Percentiles rank a stretch among this genome's conserved stretches.
phyloP scores from a whole-genome alignment of 2,797 vertebrate genomes.

The Novumbra hubbsi region DNA sequence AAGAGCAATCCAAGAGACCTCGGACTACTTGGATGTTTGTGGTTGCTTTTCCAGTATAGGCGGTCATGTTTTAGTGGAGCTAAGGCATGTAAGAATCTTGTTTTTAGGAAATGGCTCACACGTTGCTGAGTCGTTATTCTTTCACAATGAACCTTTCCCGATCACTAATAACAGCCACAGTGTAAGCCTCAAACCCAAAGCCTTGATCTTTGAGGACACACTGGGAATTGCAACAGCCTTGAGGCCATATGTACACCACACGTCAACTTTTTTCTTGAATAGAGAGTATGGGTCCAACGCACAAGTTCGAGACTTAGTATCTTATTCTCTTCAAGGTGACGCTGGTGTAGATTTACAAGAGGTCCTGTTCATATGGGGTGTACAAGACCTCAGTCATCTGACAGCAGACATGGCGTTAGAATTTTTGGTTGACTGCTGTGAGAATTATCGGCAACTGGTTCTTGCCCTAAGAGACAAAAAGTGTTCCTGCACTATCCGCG shows the following conservation, averaged over 20 bases:
- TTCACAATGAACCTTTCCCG: constrained; percentile 73
- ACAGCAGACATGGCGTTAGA: constrained; percentile 64
- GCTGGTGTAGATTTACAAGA: constrained; percentile 58
- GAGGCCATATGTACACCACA: constrained; percentile 65
- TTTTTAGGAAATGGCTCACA: constrained; percentile 62
- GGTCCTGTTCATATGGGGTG: constrained; percentile 79
- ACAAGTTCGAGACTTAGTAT: constrained; percentile 44
- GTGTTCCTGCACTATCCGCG: constrained; percentile 53
- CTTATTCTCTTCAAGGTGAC: constrained; percentile 43
- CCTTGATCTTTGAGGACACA: constrained; percentile 81
- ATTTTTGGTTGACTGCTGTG: constrained; percentile 75
- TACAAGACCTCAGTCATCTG: constrained; percentile 70
- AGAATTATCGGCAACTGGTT: constrained; percentile 77
- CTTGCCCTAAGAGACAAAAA: constrained; percentile 69
- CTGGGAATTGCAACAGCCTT: constrained; percentile 75
- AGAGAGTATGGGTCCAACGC: constrained; percentile 36
- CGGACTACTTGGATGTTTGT: constrained; percentile 79
- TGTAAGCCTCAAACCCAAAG: constrained; percentile 57
- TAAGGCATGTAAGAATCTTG: constrained; percentile 73
- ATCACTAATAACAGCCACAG: constrained; percentile 21
- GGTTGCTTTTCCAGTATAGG: constrained; percentile 80
- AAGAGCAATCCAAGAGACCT: constrained; percentile 64
- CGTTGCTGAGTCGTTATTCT: constrained; percentile 69
- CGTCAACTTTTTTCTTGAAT: constrained; percentile 44
- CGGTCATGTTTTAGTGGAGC: constrained; percentile 77